A percentile compares a stretch with the other conserved stretches of the same genome.
Evolutionary conservation across 2,888 invertebrate species (phyloP).

Genomic region (Aphodius granarius): DNA sequence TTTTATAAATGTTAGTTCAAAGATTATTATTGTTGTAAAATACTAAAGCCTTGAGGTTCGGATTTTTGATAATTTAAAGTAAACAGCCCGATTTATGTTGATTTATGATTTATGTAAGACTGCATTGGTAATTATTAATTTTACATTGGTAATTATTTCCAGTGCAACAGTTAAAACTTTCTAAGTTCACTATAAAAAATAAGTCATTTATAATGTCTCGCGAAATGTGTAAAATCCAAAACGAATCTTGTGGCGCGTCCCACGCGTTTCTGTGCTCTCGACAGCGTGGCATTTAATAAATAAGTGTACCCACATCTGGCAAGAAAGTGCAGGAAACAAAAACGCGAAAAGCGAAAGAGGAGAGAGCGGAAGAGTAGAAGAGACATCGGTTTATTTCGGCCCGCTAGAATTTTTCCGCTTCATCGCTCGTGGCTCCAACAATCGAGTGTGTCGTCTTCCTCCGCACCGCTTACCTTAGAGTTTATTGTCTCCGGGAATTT

Average conservation of each 20-base stretch:
- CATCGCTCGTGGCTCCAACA: neutral
- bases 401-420: neutral
- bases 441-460: neutral
- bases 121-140: no score
- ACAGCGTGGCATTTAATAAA: neutral
- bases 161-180: no score
- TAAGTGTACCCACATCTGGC: neutral
- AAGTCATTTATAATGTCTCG: no score
- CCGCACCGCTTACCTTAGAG: neutral
- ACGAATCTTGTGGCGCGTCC: neutral
- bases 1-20: no score
- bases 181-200: no score
- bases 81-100: no score
- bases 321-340: neutral
- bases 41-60: no score
- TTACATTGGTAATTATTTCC: no score
- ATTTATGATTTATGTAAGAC: no score
- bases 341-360: neutral
- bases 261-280: neutral
- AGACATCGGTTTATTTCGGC: neutral
- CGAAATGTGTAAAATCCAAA: neutral
- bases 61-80: no score
- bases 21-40: no score
- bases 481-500: neutral
- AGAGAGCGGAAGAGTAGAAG: neutral